Evolutionary conservation across 2,113 vertebrate species (phyloP), one percentile per base, ranked within the genome.

Genomic region (Calyptommatus sinebrachiatus): DNA sequence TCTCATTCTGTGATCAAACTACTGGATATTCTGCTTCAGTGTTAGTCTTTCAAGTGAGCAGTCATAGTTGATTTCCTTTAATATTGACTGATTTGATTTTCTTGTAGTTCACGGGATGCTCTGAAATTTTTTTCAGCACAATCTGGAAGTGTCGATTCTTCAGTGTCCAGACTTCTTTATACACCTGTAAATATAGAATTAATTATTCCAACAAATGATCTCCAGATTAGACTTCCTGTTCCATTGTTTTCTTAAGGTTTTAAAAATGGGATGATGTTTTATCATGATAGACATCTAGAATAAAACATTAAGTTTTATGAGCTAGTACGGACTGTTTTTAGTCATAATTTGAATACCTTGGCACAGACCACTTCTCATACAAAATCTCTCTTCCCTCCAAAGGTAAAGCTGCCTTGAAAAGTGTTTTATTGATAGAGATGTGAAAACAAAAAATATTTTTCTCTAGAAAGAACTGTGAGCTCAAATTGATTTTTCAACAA

Each of bases 281-380:
- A 78, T 70, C 82, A 12, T 71, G 16, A 12, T 57, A 87, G 61
- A 66, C 61, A 80, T 78, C 83, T 76, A 73, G 14, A 78, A 73
- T 73, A 65, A 73, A 78, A 50, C 22, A 77, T 72, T 79, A 76
- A 80, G 16, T 83, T 85, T 76, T 57, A 82, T 22, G 66, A 76
- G 81, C 26, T 71, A 71, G 41, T 0, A 83, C 45, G 62, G 73
- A 11, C 76, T 46, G 20, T 77, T 77, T 88, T 88, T 84, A 84
- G 79, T 79, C 81, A 1, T 22, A 16, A 73, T 72, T 71, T 84
- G 80, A 50, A n/a, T 83, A 72, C 73, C 84, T 84, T 89, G 85
- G 86, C 84, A 89, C 8, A 81, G 48, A 7, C 75, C 80, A 77
- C 71, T 82, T 83, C 78, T 26, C 0, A 81, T 79, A 71, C 0